Base-by-base conservation (phyloP, 2,113 vertebrate genomes). In the Centrocercus urophasianus region DNA sequence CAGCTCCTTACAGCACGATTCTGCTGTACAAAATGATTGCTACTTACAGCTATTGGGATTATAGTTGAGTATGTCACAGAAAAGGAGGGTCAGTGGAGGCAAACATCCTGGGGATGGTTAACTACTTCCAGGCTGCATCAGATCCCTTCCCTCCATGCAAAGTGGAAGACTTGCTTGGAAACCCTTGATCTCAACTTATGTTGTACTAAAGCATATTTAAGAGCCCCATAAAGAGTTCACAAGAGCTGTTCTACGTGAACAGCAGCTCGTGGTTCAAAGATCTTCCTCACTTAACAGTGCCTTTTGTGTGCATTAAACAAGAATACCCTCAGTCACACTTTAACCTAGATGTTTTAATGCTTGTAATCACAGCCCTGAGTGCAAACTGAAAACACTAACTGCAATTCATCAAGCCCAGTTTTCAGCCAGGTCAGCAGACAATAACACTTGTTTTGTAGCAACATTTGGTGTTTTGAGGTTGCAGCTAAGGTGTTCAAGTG, bases 1-100 rank as follows among this genome's bases (percentile, higher is more conserved):
- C 24, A 92, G 90, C 40, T 38, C 36, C 91, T 90, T 90, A 27
- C 72, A 96, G 91, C 90, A 86, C 56, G 84, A 69, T 77, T 71
- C 69, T 71, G 82, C 86, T 93, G 69, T 87, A 93, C 95, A 93
- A 90, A 91, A 74, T 80, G 42, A 86, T 52, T 89, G 88, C 76
- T 93, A 75, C 91, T 95, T 59, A 64, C 64, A 90, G 56, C 89
- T 85, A 50, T 63, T 84, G 65, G 79, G 64, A 94, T 83, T 83
- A 59, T 40, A 81, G 61, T 3, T 15, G 54, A 52, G 52, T 17
- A 30, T 67, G 85, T 36, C 82, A 83, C 36, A 59, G 89, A 38
- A 61, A 74, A 91, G n/a, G 70, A 87, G 81, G 28, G 13, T 22
- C 38, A 14, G 16, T 10, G 27, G 24, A 80, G 43, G 50, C 13